phyloP scores from a whole-genome alignment of 2,113 vertebrate genomes.

The Coptodon rendalli region DNA sequence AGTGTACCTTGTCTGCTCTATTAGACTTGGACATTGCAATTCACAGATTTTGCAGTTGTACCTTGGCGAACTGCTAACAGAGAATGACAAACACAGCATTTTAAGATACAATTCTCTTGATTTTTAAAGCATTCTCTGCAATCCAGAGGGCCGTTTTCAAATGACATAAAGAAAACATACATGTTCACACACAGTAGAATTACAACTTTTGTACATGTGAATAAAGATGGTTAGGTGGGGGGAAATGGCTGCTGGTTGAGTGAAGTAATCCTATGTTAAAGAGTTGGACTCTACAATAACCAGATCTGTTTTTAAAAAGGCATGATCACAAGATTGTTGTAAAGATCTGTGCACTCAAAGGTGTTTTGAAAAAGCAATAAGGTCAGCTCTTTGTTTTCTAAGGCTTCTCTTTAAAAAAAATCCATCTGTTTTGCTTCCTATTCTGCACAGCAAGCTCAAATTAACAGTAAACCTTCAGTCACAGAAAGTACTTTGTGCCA shows the following conservation, averaged over 20 bases:
- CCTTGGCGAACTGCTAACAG: conserved; percentile 58
- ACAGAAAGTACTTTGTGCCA: conserved; percentile 52
- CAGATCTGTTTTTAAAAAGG: conserved; percentile 16
- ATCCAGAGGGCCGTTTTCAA: conserved; percentile 11
- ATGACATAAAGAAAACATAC: background rate
- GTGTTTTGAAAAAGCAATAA: conserved; percentile 13
- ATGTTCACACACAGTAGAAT: background rate
- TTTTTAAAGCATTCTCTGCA: conserved; percentile 48
- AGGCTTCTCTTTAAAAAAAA: conserved; percentile 51
- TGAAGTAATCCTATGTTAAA: conserved; percentile 14
- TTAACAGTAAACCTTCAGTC: conserved; percentile 64
- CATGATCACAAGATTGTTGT: conserved; percentile 18
- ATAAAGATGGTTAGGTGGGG: background rate
- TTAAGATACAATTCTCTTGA: conserved; percentile 37
- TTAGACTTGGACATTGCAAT: conserved; percentile 20
- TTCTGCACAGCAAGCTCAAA: conserved; percentile 47
- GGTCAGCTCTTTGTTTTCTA: conserved; percentile 30
- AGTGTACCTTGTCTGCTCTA: conserved; percentile 38
- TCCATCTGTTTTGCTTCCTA: conserved; percentile 25
- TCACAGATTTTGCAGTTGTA: conserved; percentile 60
- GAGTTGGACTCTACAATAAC: conserved; percentile 4
- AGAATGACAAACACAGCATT: conserved; percentile 36
- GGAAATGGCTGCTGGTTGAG: conserved; percentile 28
- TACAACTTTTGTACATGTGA: conserved; percentile 8
- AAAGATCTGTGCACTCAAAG: conserved; percentile 5